Percentiles rank a stretch among this genome's conserved stretches.
Evolutionary conservation across 2,888 invertebrate species (phyloP).

Genomic region (Polyploca ridens): DNA sequence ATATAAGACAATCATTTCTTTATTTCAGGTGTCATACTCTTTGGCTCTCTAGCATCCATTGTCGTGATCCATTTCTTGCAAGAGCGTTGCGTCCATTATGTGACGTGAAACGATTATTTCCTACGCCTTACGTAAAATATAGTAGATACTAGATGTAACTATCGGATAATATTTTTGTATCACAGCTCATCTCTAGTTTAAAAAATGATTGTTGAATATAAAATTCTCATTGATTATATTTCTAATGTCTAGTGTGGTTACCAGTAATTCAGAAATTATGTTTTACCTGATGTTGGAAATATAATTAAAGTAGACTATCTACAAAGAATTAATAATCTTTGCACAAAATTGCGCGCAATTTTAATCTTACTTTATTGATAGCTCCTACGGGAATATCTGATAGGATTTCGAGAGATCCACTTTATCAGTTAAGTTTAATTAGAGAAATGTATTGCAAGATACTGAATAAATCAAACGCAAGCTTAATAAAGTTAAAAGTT

Average conservation of each 20-base stretch:
- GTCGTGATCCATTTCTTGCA: constrained; percentile 31
- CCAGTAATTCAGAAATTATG: no score
- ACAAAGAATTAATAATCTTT: not conserved
- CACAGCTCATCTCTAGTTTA: not conserved
- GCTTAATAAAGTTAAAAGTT: no score
- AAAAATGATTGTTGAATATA: no score
- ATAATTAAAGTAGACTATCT: no score
- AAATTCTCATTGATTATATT: no score
- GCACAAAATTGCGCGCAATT: not conserved
- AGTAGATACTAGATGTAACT: not conserved
- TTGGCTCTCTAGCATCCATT: constrained; percentile 31
- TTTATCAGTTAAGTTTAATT: not conserved
- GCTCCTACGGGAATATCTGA: not conserved
- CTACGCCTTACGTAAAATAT: constrained; percentile 32
- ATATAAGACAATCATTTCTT: not conserved
- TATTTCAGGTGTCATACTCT: constrained; percentile 15
- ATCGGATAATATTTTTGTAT: not conserved
- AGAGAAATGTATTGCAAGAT: no score
- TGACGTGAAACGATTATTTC: constrained; percentile 23
- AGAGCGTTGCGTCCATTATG: not conserved
- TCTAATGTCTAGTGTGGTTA: not conserved
- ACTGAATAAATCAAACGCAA: no score
- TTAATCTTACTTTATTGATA: not conserved
- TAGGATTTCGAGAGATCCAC: not conserved
- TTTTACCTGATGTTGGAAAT: no score